phyloP scores from a whole-genome alignment of 2,888 invertebrate species.

The Polyommatus icarus region DNA sequence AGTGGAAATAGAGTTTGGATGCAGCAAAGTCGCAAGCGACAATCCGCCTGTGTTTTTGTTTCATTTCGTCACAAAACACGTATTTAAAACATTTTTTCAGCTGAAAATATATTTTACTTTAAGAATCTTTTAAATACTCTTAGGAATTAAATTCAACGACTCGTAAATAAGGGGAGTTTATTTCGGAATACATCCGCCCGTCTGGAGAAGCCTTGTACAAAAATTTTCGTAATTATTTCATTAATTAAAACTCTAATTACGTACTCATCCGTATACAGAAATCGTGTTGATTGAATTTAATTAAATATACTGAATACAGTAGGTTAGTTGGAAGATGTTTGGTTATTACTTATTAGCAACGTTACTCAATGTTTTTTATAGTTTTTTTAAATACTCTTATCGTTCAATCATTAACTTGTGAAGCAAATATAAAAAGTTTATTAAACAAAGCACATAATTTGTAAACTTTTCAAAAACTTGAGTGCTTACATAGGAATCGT shows the following conservation, averaged over 20 bases:
- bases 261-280: slow-evolving; percentile 6
- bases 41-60: background rate
- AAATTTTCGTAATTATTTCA: slow-evolving; percentile 12
- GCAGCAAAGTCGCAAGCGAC: too few species aligned
- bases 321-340: background rate
- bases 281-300: background rate
- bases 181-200: background rate
- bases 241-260: background rate
- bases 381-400: too few species aligned
- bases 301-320: background rate
- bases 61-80: background rate
- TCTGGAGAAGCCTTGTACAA: background rate
- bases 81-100: background rate
- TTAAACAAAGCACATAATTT: background rate
- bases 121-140: background rate
- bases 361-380: background rate
- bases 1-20: too few species aligned
- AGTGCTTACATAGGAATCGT: background rate
- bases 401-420: too few species aligned
- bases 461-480: background rate
- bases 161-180: slow-evolving; percentile 1
- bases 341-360: background rate
- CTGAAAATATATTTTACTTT: background rate
- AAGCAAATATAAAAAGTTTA: too few species aligned
- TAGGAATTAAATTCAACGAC: slow-evolving; percentile 3